Base-by-base conservation (phyloP, 2,888 invertebrate species). In the Gerosis bhagava region DNA sequence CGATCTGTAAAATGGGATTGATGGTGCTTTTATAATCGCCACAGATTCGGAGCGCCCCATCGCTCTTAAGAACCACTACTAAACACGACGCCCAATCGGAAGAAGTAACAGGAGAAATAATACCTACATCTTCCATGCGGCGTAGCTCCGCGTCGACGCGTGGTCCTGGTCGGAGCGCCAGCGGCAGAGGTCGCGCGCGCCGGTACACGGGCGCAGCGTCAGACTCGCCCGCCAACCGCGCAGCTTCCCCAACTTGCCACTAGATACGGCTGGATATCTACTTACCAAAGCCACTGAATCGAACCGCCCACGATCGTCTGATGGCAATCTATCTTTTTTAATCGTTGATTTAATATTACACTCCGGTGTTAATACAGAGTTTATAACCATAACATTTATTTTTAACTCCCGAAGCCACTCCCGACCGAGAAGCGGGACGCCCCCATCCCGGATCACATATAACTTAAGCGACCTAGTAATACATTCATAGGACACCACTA, bases 111-210 rank as follows among this genome's bases (percentile, higher is more conserved):
- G 37, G 37, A 3, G 15, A 15, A n/a, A 37, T 37, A 11, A 37
- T 7, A 11, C 37, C 37, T 1, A 10, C 16, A 7, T 17, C 3
- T 17, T 17, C 16, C 26, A 37, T 26, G 10, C 16, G 11, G 5
- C 17, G 16, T 17, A 37, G 26, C 26, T 37, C 37, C 12, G 25
- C 37, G 6, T 37, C 37, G 11, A 37, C 26, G 6, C 16, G 37
- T n/a, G n/a, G n/a, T n/a, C n/a, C n/a, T 8, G 13, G 10, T 13
- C 36, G 36, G 10, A 37, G 13, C 25, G 36, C 36, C 10, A 16
- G 16, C 10, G 36, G 36, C 36, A 37, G 25, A 10, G 36, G 37
- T 2, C 37, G 26, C 8, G 37, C 37, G 11, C 37, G 37, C 16
- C 17, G 17, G 26, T 17, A 37, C 3, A 37, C 26, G 7, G 37